phyloP scores from a whole-genome alignment of 2,113 vertebrate species.

The Choloepus hoffmanni region DNA sequence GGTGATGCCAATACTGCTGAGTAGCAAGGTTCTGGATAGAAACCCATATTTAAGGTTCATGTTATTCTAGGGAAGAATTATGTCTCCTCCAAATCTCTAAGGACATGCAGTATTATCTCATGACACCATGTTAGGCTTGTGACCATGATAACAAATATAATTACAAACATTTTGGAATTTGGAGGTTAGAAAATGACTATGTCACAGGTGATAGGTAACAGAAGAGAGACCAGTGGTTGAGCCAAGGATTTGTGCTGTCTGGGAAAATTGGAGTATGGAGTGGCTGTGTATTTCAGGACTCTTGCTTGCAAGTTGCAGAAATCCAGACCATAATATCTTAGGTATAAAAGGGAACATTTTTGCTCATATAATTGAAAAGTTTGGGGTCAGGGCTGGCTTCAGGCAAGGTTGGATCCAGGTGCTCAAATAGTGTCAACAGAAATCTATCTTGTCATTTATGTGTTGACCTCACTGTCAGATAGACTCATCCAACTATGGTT shows the following conservation, averaged over 20 bases:
- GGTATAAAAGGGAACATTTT: background rate
- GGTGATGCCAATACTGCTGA: background rate
- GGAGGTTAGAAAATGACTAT: background rate
- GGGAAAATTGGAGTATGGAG: background rate
- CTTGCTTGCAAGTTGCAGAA: background rate
- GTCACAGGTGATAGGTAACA: background rate
- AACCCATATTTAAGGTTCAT: background rate
- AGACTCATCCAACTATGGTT: background rate
- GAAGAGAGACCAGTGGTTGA: background rate
- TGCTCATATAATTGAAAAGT: background rate
- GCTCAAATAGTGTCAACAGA: constrained; percentile 17
- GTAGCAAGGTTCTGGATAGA: background rate
- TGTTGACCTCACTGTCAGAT: background rate
- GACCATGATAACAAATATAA: background rate
- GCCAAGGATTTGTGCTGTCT: background rate
- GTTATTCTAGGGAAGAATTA: background rate
- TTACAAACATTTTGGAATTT: background rate
- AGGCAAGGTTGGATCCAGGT: background rate
- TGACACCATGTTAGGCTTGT: background rate
- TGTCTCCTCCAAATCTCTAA: background rate
- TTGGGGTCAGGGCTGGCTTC: background rate
- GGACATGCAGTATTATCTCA: background rate
- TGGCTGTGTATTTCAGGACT: background rate
- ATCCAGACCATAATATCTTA: background rate
- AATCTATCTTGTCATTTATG: background rate